A percentile compares a stretch with the other conserved stretches of the same genome.
Evolutionary conservation across 2,797 vertebrate species (phyloP).

Genomic region (Helarctos malayanus): DNA sequence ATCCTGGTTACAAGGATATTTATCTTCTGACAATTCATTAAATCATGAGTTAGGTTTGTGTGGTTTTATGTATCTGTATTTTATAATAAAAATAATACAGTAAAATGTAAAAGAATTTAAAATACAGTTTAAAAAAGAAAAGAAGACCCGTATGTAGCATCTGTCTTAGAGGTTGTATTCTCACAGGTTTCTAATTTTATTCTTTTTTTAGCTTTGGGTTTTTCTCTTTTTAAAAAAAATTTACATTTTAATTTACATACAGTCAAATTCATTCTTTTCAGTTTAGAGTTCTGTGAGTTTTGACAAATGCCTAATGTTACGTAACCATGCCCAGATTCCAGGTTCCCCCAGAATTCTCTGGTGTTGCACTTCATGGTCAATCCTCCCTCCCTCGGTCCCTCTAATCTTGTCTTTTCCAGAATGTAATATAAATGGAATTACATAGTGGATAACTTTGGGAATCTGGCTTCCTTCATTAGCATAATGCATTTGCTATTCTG

Average conservation of each 20-base stretch:
- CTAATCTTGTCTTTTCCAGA: not conserved
- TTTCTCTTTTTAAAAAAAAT: not conserved
- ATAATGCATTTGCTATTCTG: not conserved
- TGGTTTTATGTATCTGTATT: not conserved
- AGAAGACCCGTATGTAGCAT: not conserved
- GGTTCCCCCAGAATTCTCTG: not conserved
- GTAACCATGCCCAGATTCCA: not conserved
- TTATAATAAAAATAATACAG: slow-evolving; percentile 24
- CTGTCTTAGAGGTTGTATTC: not conserved
- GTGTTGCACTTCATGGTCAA: not conserved
- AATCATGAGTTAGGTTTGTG: not conserved
- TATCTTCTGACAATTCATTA: not conserved
- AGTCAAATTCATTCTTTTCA: slow-evolving; percentile 18
- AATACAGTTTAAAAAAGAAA: not conserved
- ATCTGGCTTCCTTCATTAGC: not conserved
- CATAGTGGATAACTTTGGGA: not conserved
- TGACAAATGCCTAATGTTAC: not conserved
- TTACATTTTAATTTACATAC: not conserved
- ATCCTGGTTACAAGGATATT: not conserved
- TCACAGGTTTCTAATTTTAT: not conserved
- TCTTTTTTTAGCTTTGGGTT: not conserved
- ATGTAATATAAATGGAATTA: not conserved
- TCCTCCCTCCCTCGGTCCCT: not conserved
- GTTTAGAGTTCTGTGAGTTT: slow-evolving; percentile 8
- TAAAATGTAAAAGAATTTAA: not conserved